phyloP scores from a whole-genome alignment of 2,888 invertebrate genomes.

The Rhogogaster chlorosoma region DNA sequence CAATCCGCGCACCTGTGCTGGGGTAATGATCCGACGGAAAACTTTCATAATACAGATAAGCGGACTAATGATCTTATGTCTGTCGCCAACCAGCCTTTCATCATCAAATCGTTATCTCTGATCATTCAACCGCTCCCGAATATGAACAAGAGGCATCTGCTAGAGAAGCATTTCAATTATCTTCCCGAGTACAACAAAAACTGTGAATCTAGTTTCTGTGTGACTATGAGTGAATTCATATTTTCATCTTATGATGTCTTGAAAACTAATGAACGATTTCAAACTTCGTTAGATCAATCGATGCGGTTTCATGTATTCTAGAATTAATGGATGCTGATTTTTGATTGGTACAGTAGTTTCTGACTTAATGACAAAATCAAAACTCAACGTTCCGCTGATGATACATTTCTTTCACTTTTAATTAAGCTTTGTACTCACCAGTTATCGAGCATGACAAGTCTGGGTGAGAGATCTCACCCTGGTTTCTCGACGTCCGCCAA shows the following conservation, averaged over 20 bases:
- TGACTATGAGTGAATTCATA: not conserved
- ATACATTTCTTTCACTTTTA: not conserved
- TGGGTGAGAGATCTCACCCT: not conserved
- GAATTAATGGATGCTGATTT: not conserved
- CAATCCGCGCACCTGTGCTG: slow-evolving; percentile 28
- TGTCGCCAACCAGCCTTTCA: not conserved
- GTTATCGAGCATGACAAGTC: not conserved
- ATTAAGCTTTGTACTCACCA: not conserved
- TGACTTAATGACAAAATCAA: not conserved
- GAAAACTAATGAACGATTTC: not conserved
- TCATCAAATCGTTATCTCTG: slow-evolving; percentile 14
- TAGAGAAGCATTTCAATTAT: not conserved
- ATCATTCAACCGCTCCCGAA: not conserved
- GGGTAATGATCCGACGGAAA: slow-evolving; percentile 33
- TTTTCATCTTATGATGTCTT: not conserved
- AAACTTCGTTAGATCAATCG: not conserved
- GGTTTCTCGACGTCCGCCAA: not conserved
- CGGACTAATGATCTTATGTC: slow-evolving; percentile 46
- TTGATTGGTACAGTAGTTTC: not conserved
- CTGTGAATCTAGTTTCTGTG: not conserved
- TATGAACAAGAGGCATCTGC: not conserved
- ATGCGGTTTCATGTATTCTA: not conserved
- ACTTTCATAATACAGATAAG: slow-evolving; percentile 43
- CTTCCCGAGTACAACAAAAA: not conserved
- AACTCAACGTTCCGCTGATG: not conserved